Percentiles rank a stretch among this genome's conserved stretches.
These are phyloP conservation scores for Cheilinus undulatus DNA, from an alignment of 2,113 vertebrate species.

Conservation along the genomic window DNA sequence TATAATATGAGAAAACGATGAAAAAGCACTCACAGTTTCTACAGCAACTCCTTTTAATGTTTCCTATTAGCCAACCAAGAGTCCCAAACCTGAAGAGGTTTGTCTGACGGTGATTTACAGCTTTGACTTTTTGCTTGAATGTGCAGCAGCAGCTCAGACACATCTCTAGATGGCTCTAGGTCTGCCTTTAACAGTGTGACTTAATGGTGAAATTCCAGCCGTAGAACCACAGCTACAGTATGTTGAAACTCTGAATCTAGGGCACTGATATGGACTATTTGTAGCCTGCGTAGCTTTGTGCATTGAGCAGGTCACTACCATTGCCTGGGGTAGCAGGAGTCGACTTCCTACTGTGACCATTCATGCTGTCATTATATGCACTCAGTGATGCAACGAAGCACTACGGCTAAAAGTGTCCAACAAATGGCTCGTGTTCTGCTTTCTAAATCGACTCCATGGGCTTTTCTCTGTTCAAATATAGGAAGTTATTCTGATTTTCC, in stretches of 20 bases:
- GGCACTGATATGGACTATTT: conserved; percentile 11
- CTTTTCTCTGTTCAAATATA: conserved; percentile 9
- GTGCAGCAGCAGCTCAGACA: background rate
- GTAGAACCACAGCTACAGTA: background rate
- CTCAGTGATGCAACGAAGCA: conserved; percentile 14
- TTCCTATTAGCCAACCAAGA: background rate
- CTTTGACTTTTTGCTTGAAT: background rate
- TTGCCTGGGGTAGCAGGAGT: conserved; percentile 26
- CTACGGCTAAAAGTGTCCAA: background rate
- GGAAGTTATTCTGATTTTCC: background rate
- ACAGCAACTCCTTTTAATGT: background rate
- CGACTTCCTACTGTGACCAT: conserved; percentile 13
- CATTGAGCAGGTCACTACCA: conserved; percentile 1
- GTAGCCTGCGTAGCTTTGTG: background rate
- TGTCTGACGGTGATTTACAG: background rate
- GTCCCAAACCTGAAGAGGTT: background rate
- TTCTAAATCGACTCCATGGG: background rate
- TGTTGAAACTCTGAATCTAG: conserved; percentile 17
- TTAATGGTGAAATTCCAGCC: background rate
- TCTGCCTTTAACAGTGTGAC: background rate
- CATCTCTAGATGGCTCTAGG: background rate
- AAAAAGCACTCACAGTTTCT: background rate
- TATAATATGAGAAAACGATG: background rate
- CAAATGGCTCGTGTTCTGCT: background rate
- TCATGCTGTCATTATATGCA: conserved; percentile 8